Evolutionary conservation across 2,113 vertebrate species (phyloP).

Genomic region (Micromys minutus): DNA sequence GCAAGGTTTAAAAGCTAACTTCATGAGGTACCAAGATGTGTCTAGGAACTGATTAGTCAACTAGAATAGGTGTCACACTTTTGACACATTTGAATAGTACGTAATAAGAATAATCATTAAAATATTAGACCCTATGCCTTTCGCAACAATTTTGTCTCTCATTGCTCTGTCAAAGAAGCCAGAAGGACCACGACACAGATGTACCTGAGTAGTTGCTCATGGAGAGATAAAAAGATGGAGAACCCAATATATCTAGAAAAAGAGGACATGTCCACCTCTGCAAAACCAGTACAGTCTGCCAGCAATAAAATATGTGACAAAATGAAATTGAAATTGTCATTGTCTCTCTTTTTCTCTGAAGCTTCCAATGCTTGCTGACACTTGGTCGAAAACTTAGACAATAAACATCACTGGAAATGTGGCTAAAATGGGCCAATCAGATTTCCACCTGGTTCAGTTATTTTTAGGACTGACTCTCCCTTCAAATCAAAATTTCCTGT

Average conservation of each 20-base stretch:
- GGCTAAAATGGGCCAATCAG: background rate
- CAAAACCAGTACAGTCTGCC: background rate
- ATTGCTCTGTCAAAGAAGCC: background rate
- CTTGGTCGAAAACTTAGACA: background rate
- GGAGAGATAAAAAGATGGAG: background rate
- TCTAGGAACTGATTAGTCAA: background rate
- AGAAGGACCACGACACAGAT: background rate
- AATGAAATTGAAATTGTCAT: slow-evolving; percentile 43
- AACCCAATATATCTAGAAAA: background rate
- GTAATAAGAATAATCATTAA: background rate
- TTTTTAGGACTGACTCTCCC: slow-evolving; percentile 16
- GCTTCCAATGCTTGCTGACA: background rate
- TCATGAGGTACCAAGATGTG: background rate
- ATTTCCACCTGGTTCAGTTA: background rate
- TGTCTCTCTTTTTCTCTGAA: background rate
- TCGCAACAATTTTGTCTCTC: background rate
- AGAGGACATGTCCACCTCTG: background rate
- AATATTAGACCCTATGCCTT: background rate
- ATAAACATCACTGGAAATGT: background rate
- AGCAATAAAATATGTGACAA: background rate
- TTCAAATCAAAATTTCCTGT: background rate
- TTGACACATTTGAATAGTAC: background rate
- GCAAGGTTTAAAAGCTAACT: background rate
- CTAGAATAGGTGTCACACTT: too few relatives aligned
- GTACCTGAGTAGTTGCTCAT: background rate